phyloP scores from a whole-genome alignment of 2,797 vertebrate genomes.

The Chanos chanos region DNA sequence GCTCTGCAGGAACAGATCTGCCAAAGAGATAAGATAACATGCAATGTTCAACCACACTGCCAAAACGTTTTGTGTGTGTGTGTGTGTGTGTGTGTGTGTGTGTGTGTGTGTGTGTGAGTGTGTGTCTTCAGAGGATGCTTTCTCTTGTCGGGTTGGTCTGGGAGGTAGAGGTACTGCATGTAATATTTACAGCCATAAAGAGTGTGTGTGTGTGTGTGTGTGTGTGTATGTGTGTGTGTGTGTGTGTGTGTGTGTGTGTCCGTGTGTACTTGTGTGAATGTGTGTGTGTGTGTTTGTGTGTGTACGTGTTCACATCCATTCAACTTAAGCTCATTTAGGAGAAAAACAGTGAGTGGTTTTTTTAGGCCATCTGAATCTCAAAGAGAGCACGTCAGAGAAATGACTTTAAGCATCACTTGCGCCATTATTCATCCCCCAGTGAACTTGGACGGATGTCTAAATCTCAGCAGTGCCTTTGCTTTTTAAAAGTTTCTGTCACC shows the following conservation, averaged over 20 bases:
- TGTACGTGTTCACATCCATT: not conserved
- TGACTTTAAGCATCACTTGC: constrained; percentile 26
- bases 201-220: not conserved
- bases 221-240: not conserved
- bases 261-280: not conserved
- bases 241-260: not conserved
- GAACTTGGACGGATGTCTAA: constrained; percentile 48
- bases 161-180: too few species aligned
- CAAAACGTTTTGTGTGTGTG: not conserved
- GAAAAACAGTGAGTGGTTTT: not conserved
- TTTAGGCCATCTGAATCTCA: constrained; percentile 14
- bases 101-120: not conserved
- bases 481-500: constrained; percentile 55
- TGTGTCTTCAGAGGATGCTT: too few species aligned
- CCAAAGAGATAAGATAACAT: constrained; percentile 39
- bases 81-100: not conserved
- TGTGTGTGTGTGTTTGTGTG: not conserved
- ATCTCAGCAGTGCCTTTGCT: constrained; percentile 48
- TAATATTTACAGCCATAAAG: too few species aligned
- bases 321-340: not conserved
- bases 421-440: constrained; percentile 49
- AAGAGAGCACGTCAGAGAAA: constrained; percentile 33
- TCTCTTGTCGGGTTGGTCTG: too few species aligned
- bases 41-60: constrained; percentile 11
- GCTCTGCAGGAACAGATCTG: constrained; percentile 42